A percentile compares a stretch with the other conserved stretches of the same genome.
Evolutionary conservation across 2,113 vertebrate species (phyloP).

Genomic region (Holacanthus passer): DNA sequence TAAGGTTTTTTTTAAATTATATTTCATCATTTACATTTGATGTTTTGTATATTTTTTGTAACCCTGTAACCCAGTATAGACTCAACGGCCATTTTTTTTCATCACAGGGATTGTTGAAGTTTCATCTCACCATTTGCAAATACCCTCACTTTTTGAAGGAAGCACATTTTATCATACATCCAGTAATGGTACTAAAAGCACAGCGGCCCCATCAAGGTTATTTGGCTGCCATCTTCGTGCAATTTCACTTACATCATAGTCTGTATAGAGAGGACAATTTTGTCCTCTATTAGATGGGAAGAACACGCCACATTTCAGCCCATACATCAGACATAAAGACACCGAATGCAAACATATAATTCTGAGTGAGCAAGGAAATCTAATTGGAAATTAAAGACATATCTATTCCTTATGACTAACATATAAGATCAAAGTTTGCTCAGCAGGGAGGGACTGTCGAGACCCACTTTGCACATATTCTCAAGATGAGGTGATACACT

Average conservation of each 20-base stretch:
- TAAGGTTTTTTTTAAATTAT: constrained; percentile 39
- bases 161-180: constrained; percentile 55
- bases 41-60: constrained; percentile 25
- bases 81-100: constrained; percentile 1
- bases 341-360: not conserved
- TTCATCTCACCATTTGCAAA: constrained; percentile 45
- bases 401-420: not conserved
- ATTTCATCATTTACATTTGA: constrained; percentile 27
- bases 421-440: not conserved
- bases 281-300: constrained; percentile 18
- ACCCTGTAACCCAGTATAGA: not conserved
- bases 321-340: not conserved
- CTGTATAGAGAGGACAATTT: constrained; percentile 33
- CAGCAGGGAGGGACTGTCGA: constrained; percentile 13
- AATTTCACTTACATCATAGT: constrained; percentile 68
- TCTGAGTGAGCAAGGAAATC: constrained; percentile 4
- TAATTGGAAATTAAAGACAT: constrained; percentile 35
- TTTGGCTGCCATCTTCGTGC: constrained; percentile 61
- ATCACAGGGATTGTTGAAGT: constrained; percentile 18
- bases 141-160: constrained; percentile 33
- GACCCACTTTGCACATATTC: constrained; percentile 12
- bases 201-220: constrained; percentile 41
- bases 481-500: not conserved
- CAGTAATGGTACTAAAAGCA: constrained; percentile 74
- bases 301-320: not conserved